Base-by-base conservation (phyloP, 2,113 vertebrate species). In the Ornithorhynchus anatinus region DNA sequence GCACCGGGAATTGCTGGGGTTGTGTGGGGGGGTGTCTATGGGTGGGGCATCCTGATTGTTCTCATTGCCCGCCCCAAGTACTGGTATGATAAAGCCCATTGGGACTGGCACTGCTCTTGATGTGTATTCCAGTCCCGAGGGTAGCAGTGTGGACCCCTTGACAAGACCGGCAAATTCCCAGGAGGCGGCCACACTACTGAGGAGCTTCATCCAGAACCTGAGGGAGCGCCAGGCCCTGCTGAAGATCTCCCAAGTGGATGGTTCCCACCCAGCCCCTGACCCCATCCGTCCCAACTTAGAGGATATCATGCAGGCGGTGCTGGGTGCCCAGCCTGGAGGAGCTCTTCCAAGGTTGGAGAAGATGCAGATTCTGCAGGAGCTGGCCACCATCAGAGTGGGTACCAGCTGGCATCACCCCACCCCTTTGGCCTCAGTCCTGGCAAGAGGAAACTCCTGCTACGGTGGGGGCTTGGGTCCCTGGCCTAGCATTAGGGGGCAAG, bases 331-430 rank as follows among this genome's bases (percentile, higher is more conserved):
- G 15, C 79, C 85, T 1, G 82, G 88, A 19, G 56, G 36, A 1
- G 65, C 75, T 13, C 59, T 77, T 50, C 84, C 77, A 64, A 88
- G 73, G 75, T 87, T 85, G 36, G 94, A 94, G 69, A 96, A 95
- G 85, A 67, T 67, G 0, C 91, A 91, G 45, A 84, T 96, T 67
- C 88, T 96, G 78, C 87, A 81, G 70, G 94, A 96, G 20, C 69
- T 98, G 47, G 85, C 85, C 4, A 81, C 79, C 48, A 92, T 94
- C 79, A 93, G 94, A 94, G 97, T 98, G 88, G 29, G 57, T 51
- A 39, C 2, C 16, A 31, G 52, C 25, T 10, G 7, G 8, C 56
- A 44, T 2, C 12, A 16, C n/a, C 6, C 8, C 22, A 11, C 4
- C 23, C 2, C 6, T 4, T 27, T 27, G n/a, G n/a, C n/a, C n/a